Evolutionary conservation across 2,888 invertebrate genomes (phyloP), one percentile per base, ranked within the genome.

Genomic region (Stictocephala bisonia): DNA sequence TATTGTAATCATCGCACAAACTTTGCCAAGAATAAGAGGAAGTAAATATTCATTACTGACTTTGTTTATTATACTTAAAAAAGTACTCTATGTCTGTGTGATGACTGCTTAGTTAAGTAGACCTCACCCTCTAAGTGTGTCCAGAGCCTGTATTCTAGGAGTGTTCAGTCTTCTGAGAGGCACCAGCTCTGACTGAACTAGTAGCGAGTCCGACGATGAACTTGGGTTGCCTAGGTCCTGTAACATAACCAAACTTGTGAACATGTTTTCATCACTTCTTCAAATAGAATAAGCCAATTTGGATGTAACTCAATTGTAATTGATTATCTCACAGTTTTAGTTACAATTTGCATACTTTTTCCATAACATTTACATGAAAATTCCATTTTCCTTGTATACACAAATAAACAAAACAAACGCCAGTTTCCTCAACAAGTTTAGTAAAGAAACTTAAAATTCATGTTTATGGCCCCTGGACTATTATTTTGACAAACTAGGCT

Each of bases 101-200:
- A n/a, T n/a, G 9, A 58, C 26, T 35, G 15, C 29, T 27, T 56
- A 67, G 66, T 11, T 29, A 31, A 31, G 69, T 2, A 71, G n/a
- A n/a, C n/a, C 44, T 79, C 81, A 84, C 85, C 85, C 85, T 78
- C 85, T 79, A 74, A 85, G 84, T 6, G 85, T 79, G 73, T 85
- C 85, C 53, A 85, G 79, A 2, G 83, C 82, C 74, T 81, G 80
- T n/a, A 83, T 81, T 76, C 85, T 82, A 11, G 80, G 82, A 35
- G 81, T 81, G 26, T 77, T 80, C 77, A 79, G 82, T 22, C 82
- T 80, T 41, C 69, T 29, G 9, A 35, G 35, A 26, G 80, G 79
- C 69, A 78, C 78, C 24, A 82, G 78, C 58, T 79, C 72, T n/a
- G 79, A 77, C 29, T 80, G 77, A 15, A 79, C 71, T 11, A 78